Conservation (phyloP, 2,113 vertebrate genomes). For the Hassar affinis region DNA sequence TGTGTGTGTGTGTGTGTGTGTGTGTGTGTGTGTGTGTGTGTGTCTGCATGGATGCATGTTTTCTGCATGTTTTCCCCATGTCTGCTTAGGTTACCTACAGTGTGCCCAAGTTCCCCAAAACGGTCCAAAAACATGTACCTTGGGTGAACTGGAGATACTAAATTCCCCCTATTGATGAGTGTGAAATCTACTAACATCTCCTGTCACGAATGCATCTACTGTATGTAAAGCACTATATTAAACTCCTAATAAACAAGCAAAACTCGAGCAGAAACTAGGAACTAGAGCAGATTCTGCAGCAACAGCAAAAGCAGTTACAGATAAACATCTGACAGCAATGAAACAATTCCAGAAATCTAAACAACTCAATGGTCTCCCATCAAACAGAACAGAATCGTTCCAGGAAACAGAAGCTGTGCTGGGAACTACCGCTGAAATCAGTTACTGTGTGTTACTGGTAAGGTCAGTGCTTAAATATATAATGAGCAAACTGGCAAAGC, state of each 20-base stretch:
- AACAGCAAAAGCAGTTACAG: background rate
- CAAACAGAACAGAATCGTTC: background rate
- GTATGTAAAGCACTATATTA: too few species aligned
- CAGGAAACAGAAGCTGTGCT: slow-evolving; percentile 1
- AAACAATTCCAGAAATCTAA: background rate
- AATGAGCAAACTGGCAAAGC: slow-evolving; percentile 1
- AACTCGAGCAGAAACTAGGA: too few species aligned
- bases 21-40: slow-evolving; percentile 7
- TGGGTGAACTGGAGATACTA: too few species aligned
- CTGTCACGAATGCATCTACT: background rate
- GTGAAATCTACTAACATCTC: background rate
- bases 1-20: too few species aligned
- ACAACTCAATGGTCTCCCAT: background rate
- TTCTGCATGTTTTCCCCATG: background rate
- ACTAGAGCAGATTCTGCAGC: background rate
- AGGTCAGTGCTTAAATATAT: slow-evolving; percentile 16
- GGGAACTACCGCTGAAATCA: slow-evolving; percentile 11
- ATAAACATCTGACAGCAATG: background rate
- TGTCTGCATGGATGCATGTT: too few species aligned
- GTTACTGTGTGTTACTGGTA: background rate
- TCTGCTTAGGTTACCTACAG: too few species aligned
- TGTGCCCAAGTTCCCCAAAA: too few species aligned
- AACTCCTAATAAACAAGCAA: too few species aligned
- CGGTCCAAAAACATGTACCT: too few species aligned
- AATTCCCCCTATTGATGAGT: too few species aligned